Evolutionary conservation across 1,140 invertebrate genomes (phyloP).

Genomic region (Drosophila kurseongensis): DNA sequence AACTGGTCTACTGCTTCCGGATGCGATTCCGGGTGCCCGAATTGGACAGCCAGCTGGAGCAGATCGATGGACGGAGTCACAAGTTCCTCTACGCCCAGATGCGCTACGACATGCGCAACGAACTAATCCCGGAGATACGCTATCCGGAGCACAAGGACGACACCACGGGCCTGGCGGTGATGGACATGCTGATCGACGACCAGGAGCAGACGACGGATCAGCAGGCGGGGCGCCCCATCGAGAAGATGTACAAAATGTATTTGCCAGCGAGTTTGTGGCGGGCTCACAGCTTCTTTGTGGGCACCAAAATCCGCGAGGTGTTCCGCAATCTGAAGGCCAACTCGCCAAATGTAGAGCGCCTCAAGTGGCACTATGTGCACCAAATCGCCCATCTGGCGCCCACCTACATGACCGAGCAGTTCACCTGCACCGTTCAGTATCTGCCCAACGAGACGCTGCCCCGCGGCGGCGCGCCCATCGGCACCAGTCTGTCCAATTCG

Average conservation of each 20-base stretch:
- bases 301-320: conserved; percentile 89
- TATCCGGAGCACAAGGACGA: conserved; percentile 91
- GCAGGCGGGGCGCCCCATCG: conserved; percentile 87
- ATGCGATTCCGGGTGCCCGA: conserved; percentile 90
- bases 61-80: conserved; percentile 90
- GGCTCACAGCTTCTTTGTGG: conserved; percentile 90
- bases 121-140: conserved; percentile 90
- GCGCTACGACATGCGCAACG: conserved; percentile 91
- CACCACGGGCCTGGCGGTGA: conserved; percentile 92
- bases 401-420: conserved; percentile 92
- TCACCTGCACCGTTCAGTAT: conserved; percentile 86
- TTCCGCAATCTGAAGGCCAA: conserved; percentile 87
- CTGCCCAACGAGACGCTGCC: conserved; percentile 63
- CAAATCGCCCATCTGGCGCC: conserved; percentile 91
- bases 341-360: conserved; percentile 87
- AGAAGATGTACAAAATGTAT: conserved; percentile 92
- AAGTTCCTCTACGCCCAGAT: conserved; percentile 95
- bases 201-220: conserved; percentile 88
- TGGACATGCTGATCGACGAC: conserved; percentile 92
- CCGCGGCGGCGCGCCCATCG: conserved; percentile 11
- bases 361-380: conserved; percentile 92
- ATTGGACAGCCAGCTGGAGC: conserved; percentile 87
- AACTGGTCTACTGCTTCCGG: conserved; percentile 89
- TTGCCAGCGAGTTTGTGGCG: conserved; percentile 91
- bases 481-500: conserved; percentile 6